phyloP scores from a whole-genome alignment of 2,113 vertebrate species.

The Neodontobutis hainanensis region DNA sequence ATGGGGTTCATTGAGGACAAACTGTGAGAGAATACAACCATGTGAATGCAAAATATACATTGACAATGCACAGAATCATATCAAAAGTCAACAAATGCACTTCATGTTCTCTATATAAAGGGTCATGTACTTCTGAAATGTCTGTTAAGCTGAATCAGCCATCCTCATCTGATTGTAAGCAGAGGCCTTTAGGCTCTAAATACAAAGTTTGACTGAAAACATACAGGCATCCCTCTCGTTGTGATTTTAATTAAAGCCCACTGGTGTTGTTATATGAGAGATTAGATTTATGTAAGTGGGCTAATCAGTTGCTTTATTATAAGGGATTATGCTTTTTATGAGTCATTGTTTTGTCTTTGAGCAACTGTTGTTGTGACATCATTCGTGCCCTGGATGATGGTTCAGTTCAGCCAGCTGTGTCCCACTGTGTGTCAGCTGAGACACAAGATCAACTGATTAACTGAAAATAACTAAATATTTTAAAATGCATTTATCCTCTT shows the following conservation, averaged over 20 bases:
- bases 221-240: slow-evolving; percentile 13
- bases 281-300: slow-evolving; percentile 36
- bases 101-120: no score
- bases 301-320: slow-evolving; percentile 49
- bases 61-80: no score
- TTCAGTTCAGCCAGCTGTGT: slow-evolving; percentile 8
- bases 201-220: slow-evolving; percentile 1
- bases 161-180: no score
- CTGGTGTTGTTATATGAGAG: not conserved
- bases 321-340: slow-evolving; percentile 34
- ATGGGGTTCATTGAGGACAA: slow-evolving; percentile 23
- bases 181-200: not conserved
- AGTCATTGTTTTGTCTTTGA: slow-evolving; percentile 30
- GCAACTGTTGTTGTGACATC: slow-evolving; percentile 31
- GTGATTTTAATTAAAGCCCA: slow-evolving; percentile 15
- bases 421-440: no score
- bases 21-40: not conserved
- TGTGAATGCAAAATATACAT: not conserved
- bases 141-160: no score
- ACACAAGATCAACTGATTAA: not conserved
- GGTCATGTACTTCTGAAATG: no score
- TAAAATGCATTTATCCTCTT: no score
- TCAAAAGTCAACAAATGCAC: no score
- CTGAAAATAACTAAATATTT: no score
- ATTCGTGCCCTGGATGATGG: slow-evolving; percentile 12